Conservation (phyloP, 2,113 vertebrate species). For the Gyps fulvus region DNA sequence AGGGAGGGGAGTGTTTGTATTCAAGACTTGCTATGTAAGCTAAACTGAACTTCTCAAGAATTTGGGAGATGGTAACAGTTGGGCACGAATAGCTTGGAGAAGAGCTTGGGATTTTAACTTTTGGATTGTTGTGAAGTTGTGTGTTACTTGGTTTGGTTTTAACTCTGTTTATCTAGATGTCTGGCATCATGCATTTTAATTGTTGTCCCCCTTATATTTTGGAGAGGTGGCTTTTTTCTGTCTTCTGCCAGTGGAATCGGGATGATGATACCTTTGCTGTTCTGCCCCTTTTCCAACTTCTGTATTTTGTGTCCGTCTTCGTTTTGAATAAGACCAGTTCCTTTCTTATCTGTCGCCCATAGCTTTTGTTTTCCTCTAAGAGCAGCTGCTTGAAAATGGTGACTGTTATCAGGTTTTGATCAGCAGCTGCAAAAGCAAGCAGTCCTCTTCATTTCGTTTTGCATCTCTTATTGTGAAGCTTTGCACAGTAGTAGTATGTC, state of each 20-base stretch:
- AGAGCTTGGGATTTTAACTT: background rate
- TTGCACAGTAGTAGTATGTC: background rate
- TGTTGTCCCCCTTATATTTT: background rate
- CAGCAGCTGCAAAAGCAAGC: background rate
- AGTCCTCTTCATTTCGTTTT: background rate
- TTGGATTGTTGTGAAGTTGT: background rate
- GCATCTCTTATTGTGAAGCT: background rate
- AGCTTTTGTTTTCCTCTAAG: background rate
- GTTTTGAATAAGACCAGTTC: background rate
- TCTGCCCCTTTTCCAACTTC: background rate
- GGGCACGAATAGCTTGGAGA: background rate
- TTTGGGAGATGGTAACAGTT: background rate
- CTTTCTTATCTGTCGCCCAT: background rate
- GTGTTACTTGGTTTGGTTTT: background rate
- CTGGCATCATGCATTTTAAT: background rate
- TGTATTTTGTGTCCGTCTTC: background rate
- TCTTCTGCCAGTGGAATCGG: background rate
- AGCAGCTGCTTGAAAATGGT: background rate
- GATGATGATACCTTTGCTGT: background rate
- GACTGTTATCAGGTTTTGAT: background rate
- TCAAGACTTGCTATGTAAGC: background rate
- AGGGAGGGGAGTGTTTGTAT: background rate
- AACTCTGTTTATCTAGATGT: background rate
- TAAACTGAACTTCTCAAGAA: background rate
- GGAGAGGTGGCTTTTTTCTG: background rate